phyloP scores from a whole-genome alignment of 2,113 vertebrate species.

The Ceuthmochares aereus region DNA sequence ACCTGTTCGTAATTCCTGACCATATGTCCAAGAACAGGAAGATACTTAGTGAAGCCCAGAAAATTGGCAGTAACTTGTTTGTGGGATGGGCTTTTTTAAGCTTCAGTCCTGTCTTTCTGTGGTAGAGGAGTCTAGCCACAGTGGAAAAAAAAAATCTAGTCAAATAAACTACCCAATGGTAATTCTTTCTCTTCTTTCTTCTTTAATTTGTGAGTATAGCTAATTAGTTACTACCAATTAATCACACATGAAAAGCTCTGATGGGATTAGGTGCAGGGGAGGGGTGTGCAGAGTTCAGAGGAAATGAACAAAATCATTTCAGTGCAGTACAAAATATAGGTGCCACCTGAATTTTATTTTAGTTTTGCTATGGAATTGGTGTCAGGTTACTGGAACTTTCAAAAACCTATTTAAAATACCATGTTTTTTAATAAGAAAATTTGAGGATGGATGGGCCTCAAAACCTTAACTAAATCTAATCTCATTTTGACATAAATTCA shows the following conservation, averaged over 20 bases:
- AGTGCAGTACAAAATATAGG: background rate
- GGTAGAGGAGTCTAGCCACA: background rate
- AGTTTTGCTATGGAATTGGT: background rate
- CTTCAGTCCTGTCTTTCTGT: background rate
- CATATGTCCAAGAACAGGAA: background rate
- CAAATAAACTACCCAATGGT: background rate
- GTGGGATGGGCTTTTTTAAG: background rate
- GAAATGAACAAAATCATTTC: background rate
- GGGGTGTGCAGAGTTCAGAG: background rate
- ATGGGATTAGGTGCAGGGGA: slow-evolving; percentile 26
- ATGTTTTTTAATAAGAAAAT: background rate
- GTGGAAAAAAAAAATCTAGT: background rate
- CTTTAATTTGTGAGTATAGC: slow-evolving; percentile 8
- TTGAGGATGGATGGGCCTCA: background rate
- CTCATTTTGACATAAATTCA: background rate
- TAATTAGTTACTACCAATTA: slow-evolving; percentile 44
- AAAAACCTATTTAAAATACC: slow-evolving; percentile 14
- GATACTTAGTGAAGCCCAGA: background rate
- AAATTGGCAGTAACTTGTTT: background rate
- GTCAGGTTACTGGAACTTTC: slow-evolving; percentile 22
- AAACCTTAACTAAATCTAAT: background rate
- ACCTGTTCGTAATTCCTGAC: slow-evolving; percentile 1
- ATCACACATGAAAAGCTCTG: slow-evolving; percentile 46
- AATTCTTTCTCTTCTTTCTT: background rate
- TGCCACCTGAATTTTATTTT: slow-evolving; percentile 30